These are phyloP conservation scores for Neoitamus cyanurus DNA, from an alignment of 2,888 invertebrate genomes.

Conservation along the genomic window DNA sequence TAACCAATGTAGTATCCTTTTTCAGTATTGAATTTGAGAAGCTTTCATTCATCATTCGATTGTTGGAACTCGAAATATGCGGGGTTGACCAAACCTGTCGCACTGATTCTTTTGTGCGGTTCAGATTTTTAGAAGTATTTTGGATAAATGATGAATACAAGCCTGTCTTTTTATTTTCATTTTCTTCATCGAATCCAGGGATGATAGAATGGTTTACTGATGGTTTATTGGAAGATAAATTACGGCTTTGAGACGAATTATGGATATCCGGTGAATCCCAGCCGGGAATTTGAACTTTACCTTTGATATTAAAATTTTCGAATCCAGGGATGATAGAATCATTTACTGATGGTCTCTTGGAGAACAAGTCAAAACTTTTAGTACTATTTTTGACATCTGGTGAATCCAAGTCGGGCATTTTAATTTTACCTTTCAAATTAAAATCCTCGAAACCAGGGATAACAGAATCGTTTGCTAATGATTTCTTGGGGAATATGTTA, in stretches of 20 bases:
- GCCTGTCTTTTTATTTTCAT: too few relatives aligned
- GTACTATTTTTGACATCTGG: too few relatives aligned
- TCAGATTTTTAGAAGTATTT: not conserved
- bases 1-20: not conserved
- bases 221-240: too few relatives aligned
- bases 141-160: too few relatives aligned
- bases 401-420: too few relatives aligned
- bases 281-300: not conserved
- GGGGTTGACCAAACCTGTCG: not conserved
- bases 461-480: too few relatives aligned
- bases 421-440: too few relatives aligned
- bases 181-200: too few relatives aligned
- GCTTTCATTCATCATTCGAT: not conserved
- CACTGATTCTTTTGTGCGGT: not conserved
- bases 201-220: too few relatives aligned
- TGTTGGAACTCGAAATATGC: not conserved
- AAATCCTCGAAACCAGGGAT: too few relatives aligned
- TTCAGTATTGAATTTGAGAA: not conserved
- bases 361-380: not conserved
- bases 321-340: conserved; percentile 25
- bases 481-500: too few relatives aligned
- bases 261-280: not conserved
- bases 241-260: not conserved
- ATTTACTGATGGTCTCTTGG: not conserved
- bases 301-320: conserved; percentile 4